These are phyloP conservation scores for Crotalus helleri DNA, from an alignment of 2,113 vertebrate species.

Conservation along the genomic window DNA sequence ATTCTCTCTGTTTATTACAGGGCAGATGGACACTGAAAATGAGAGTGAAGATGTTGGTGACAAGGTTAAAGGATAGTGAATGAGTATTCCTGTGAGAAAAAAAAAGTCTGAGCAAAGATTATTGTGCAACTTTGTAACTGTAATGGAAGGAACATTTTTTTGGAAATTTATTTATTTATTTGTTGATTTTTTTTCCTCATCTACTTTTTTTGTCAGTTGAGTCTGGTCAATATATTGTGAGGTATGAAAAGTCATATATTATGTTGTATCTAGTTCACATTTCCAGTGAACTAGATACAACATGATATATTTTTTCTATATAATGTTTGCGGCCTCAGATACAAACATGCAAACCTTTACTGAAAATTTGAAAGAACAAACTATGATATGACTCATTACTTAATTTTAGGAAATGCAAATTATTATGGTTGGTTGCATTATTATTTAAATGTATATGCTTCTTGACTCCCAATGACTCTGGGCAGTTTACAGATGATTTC, in stretches of 20 bases:
- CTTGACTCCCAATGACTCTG: background rate
- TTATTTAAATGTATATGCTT: background rate
- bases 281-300: background rate
- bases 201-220: background rate
- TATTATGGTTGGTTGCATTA: background rate
- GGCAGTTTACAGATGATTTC: background rate
- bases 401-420: background rate
- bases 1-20: background rate
- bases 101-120: background rate
- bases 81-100: background rate
- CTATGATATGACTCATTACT: background rate
- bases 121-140: background rate
- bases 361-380: background rate
- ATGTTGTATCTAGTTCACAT: background rate
- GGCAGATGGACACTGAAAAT: background rate
- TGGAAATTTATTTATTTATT: background rate
- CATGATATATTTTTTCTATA: background rate
- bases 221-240: background rate
- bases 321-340: background rate
- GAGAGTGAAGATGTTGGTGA: background rate
- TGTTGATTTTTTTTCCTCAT: background rate
- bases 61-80: background rate
- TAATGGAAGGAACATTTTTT: background rate
- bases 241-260: background rate
- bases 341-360: background rate